A percentile compares a stretch with the other conserved stretches of the same genome.
Evolutionary conservation across 2,113 vertebrate species (phyloP).

Genomic region (Cnemophilus loriae): DNA sequence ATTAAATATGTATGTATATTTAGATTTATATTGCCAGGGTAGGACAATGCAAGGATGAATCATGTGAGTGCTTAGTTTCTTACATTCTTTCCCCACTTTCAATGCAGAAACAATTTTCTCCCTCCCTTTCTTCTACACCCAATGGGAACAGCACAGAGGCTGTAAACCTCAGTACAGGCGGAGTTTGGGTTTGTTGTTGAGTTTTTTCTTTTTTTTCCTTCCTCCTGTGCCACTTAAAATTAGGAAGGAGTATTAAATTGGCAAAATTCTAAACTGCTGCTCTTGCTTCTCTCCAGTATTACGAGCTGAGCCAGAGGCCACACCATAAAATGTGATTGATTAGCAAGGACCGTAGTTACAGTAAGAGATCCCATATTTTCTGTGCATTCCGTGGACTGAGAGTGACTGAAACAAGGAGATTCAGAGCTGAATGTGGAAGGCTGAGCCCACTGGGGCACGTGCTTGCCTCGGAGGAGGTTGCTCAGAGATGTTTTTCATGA

Average conservation of each 20-base stretch:
- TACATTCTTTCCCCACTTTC: not conserved
- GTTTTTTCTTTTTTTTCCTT: accelerated
- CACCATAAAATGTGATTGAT: slow-evolving; percentile 61
- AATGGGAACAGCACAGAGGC: not conserved
- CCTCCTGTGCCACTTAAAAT: not conserved
- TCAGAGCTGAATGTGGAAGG: not conserved
- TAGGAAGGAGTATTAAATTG: slow-evolving; percentile 58
- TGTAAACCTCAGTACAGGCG: not conserved
- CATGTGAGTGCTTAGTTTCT: not conserved
- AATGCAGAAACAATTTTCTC: not conserved
- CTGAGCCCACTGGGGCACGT: not conserved
- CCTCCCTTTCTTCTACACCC: not conserved
- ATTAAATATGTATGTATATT: slow-evolving; percentile 40
- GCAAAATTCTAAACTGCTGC: slow-evolving; percentile 41
- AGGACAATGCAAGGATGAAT: slow-evolving; percentile 25
- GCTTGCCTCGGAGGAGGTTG: not conserved
- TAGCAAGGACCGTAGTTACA: slow-evolving; percentile 28
- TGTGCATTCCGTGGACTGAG: not conserved
- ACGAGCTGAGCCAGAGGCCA: slow-evolving; percentile 47
- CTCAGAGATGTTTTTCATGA: not conserved
- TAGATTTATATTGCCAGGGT: not conserved
- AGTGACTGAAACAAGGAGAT: not conserved
- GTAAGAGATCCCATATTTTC: slow-evolving; percentile 11
- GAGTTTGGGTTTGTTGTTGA: not conserved
- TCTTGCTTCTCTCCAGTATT: slow-evolving; percentile 6